A percentile compares a stretch with the other conserved stretches of the same genome.
Evolutionary conservation across 2,797 vertebrate genomes (phyloP).

Genomic region (Phoeniculus purpureus): DNA sequence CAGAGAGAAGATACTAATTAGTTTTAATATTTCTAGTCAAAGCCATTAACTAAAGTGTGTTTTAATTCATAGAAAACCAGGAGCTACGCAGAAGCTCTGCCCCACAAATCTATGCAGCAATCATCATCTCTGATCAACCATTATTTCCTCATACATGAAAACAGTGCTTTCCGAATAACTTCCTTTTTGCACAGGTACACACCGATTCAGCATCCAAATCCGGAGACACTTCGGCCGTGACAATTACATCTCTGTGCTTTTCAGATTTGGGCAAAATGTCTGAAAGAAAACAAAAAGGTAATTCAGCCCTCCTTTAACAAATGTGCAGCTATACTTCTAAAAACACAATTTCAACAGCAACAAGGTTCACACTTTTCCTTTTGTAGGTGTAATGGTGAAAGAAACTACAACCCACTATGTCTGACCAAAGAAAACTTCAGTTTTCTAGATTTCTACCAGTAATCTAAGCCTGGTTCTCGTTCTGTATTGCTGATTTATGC

Average conservation of each 20-base stretch:
- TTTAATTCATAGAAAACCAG: background rate
- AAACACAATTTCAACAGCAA: background rate
- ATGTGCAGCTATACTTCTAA: background rate
- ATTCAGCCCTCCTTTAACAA: background rate
- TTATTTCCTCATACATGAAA: background rate
- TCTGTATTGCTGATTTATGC: background rate
- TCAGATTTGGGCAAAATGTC: conserved; percentile 86
- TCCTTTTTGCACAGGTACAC: conserved; percentile 58
- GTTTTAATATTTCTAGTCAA: background rate
- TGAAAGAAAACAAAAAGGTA: conserved; percentile 62
- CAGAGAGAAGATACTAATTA: background rate
- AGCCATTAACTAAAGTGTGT: background rate
- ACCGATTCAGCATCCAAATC: conserved; percentile 88
- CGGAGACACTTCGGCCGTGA: conserved; percentile 82
- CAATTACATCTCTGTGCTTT: conserved; percentile 80
- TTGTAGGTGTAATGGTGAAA: too few species aligned
- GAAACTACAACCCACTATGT: background rate
- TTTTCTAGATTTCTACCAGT: background rate
- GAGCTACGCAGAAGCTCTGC: background rate
- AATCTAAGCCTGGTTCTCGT: background rate
- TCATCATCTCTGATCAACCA: background rate
- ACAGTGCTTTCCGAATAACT: background rate
- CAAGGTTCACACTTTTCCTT: too few species aligned
- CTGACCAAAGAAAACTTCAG: background rate
- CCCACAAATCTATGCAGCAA: background rate